phyloP scores from a whole-genome alignment of 2,888 invertebrate genomes.

The Rhabditoides inermis region DNA sequence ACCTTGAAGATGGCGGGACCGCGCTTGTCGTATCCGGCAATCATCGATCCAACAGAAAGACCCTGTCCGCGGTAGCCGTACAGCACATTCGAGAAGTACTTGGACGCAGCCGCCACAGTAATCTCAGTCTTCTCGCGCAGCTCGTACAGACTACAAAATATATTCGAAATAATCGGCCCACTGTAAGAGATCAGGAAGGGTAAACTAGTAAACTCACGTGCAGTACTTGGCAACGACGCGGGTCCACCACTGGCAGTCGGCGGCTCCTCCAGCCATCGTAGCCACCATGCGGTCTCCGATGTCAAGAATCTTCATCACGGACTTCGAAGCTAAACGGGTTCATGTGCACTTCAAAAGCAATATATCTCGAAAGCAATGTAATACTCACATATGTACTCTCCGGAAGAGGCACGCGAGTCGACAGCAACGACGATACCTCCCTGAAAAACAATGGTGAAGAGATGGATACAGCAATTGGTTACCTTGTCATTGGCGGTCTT shows the following conservation, averaged over 20 bases:
- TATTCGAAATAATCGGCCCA: background rate
- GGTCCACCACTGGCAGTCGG: slow-evolving; percentile 98
- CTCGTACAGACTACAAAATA: slow-evolving; percentile 67
- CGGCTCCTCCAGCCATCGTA: slow-evolving; percentile 95
- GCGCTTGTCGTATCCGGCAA: slow-evolving; percentile 81
- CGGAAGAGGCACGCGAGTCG: slow-evolving; percentile 92
- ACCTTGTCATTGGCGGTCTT: slow-evolving; percentile 26
- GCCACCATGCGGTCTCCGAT: slow-evolving; percentile 91
- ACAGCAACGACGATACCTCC: slow-evolving; percentile 93
- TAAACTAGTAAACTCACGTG: slow-evolving; percentile 50
- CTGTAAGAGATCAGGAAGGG: background rate
- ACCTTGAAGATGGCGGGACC: slow-evolving; percentile 46
- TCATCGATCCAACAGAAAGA: slow-evolving; percentile 89
- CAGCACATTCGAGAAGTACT: slow-evolving; percentile 92
- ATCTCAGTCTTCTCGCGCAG: slow-evolving; percentile 88
- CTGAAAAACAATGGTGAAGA: slow-evolving; percentile 33
- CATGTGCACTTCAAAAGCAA: background rate
- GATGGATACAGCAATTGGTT: background rate
- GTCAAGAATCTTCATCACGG: slow-evolving; percentile 94
- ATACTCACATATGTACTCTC: slow-evolving; percentile 73
- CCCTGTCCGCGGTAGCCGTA: slow-evolving; percentile 98
- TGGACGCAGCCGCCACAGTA: slow-evolving; percentile 97
- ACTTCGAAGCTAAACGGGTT: slow-evolving; percentile 67
- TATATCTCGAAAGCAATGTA: background rate
- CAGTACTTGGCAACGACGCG: slow-evolving; percentile 88